phyloP scores from a whole-genome alignment of 1,140 invertebrate genomes.

The Zaprionus lachaisei region DNA sequence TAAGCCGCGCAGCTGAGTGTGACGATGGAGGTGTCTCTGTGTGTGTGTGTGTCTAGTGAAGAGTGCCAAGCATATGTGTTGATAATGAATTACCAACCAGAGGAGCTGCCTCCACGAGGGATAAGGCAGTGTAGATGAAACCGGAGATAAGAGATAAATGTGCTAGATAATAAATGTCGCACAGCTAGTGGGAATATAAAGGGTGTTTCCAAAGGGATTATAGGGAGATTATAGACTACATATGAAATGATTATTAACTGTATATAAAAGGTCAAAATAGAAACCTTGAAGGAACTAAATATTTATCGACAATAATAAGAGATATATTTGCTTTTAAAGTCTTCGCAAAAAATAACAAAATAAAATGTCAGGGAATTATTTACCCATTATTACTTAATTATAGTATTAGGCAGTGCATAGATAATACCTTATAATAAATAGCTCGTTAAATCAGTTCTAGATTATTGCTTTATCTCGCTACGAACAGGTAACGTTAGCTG shows the following conservation, averaged over 20 bases:
- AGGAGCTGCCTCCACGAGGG: not conserved
- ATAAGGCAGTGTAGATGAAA: not conserved
- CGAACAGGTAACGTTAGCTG: not conserved
- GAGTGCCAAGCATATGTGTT: slow-evolving; percentile 48
- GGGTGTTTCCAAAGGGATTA: not conserved
- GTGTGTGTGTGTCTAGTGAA: slow-evolving; percentile 16
- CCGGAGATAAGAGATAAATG: slow-evolving; percentile 1
- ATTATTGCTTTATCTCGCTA: not conserved
- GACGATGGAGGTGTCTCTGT: slow-evolving; percentile 38
- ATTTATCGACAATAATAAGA: no score
- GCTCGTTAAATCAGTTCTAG: not conserved
- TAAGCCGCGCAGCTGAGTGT: slow-evolving; percentile 47
- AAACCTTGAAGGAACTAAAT: no score
- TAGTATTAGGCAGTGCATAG: not conserved
- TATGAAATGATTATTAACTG: not conserved
- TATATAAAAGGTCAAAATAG: not conserved
- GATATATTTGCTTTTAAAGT: not conserved
- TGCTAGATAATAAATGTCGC: slow-evolving; percentile 4
- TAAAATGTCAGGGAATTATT: no score
- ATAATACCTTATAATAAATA: not conserved
- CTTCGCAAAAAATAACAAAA: not conserved
- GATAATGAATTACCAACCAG: slow-evolving; percentile 56
- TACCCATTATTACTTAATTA: no score
- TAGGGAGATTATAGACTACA: not conserved
- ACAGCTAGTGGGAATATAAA: not conserved